Evolutionary conservation across 64 coral and sea anemone species (phyloP).

Genomic region (Stichodactyla helianthus): DNA sequence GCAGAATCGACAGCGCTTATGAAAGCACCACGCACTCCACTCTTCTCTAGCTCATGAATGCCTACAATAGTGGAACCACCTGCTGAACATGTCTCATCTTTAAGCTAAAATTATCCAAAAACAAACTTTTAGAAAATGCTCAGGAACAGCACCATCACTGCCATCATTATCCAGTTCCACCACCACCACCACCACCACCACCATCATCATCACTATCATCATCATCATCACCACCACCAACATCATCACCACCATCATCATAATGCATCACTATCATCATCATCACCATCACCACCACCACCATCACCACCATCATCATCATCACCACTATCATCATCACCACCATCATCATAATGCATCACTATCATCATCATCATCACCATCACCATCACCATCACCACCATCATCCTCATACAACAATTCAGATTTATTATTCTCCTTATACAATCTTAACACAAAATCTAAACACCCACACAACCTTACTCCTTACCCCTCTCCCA

Average conservation of each 20-base stretch:
- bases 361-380: background rate
- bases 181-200: background rate
- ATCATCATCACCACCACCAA: background rate
- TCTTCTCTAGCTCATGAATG: constrained; percentile 55
- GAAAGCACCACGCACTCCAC: constrained; percentile 43
- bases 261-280: background rate
- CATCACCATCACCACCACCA: background rate
- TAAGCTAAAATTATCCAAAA: constrained; percentile 37
- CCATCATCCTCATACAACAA: background rate
- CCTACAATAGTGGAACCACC: constrained; percentile 72
- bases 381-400: background rate
- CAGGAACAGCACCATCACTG: background rate
- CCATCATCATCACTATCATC: background rate
- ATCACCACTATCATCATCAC: background rate
- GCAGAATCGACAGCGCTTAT: constrained; percentile 58
- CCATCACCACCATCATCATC: background rate
- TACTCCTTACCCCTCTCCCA: no score
- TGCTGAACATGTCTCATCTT: constrained; percentile 70
- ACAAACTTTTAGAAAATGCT: background rate
- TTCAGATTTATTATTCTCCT: no score
- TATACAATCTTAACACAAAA: no score
- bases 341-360: background rate
- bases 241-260: background rate
- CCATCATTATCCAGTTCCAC: background rate
- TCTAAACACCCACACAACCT: no score